Evolutionary conservation across 64 coral and sea anemone species (phyloP).

Genomic region (Stichodactyla helianthus): DNA sequence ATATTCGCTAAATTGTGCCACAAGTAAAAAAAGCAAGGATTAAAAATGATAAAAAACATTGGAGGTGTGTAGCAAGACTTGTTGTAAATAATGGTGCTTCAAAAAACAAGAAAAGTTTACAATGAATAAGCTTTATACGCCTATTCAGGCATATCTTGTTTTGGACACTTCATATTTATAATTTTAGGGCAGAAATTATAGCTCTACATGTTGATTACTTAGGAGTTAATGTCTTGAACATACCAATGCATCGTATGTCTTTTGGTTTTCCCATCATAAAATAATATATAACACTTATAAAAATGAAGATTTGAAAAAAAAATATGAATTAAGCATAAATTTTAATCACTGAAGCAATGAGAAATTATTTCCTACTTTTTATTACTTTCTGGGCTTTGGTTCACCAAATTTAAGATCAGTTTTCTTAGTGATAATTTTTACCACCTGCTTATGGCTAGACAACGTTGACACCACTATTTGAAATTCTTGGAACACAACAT

Average conservation of each 20-base stretch:
- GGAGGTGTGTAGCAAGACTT: background rate
- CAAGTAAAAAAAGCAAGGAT: background rate
- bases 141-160: background rate
- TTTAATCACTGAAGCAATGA: background rate
- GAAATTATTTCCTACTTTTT: background rate
- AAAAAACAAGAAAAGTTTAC: background rate
- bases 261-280: background rate
- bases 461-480: background rate
- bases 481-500: background rate
- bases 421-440: background rate
- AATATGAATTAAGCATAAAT: background rate
- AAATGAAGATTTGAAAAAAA: background rate
- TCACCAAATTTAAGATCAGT: background rate
- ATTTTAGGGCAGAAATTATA: no score
- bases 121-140: background rate
- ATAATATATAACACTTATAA: no score
- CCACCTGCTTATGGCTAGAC: background rate
- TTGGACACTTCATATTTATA: background rate
- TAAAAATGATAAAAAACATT: slow-evolving; percentile 1
- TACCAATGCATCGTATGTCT: background rate
- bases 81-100: background rate
- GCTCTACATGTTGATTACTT: no score
- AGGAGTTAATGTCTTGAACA: background rate
- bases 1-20: background rate
- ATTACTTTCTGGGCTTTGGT: background rate